Evolutionary conservation across 2,113 vertebrate species (phyloP), one percentile per base, ranked within the genome.

Genomic region (Nothobranchius kuhntae): DNA sequence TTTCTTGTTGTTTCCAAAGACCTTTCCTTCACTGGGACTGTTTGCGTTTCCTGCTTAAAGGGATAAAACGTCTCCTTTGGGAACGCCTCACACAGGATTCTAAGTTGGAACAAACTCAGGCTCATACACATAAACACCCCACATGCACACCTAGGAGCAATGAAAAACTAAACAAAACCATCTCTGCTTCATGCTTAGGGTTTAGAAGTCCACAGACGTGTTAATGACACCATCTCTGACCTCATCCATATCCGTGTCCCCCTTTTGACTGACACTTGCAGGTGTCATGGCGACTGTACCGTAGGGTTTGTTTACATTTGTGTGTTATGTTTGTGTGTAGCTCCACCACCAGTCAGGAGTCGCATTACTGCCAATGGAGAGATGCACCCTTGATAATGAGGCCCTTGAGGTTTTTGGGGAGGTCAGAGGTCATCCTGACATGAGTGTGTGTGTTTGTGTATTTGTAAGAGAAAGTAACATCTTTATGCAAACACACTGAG

Each of bases 241-340:
- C 83, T 47, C 7, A 14, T 57, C 71, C 30, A 6, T 81, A 75
- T 72, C 75, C 60, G 61, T 55, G 79, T 81, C 78, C 67, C 38
- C 13, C 63, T 40, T 70, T 77, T 90, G 89, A 92, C 56, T 88
- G 91, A 88, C 85, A 75, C 42, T 61, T 80, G 85, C 87, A 90
- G 90, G 76, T 78, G 67, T 82, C 75, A 60, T 46, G 61, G 70
- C 72, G 58, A 82, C 82, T 65, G 68, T 65, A 73, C 68, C 46
- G 73, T 9, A 7, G 51, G 30, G 53, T 65, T 78, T 86, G 84
- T 88, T 79, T 77, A 75, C 76, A 77, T 84, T 82, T 46, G 56
- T 83, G 83, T 54, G 38, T 51, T 6, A 5, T 64, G 48, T 64
- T 17, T 57, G 40, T 47, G 17, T 83, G 70, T 58, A 75, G 68